Percentiles rank a stretch among this genome's conserved stretches.
phyloP scores from a whole-genome alignment of 2,113 vertebrate species.

The Sus scrofa region DNA sequence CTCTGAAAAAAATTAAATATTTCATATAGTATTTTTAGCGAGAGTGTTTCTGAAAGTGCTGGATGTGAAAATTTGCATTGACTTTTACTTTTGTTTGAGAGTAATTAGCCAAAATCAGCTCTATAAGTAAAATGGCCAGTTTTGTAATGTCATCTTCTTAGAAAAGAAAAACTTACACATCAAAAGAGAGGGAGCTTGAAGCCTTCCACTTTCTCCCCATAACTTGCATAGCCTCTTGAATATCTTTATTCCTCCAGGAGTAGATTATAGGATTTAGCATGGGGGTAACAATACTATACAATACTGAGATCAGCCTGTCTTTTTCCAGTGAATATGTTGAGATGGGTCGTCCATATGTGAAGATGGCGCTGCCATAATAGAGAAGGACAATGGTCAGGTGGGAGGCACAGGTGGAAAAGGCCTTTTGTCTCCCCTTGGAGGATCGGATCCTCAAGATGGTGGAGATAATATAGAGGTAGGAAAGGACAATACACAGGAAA shows the following conservation, averaged over 20 bases:
- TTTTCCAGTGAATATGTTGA: slow-evolving; percentile 31
- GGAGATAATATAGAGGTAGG: slow-evolving; percentile 61
- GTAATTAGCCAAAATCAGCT: background rate
- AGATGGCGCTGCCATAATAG: slow-evolving; percentile 59
- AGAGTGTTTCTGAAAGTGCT: background rate
- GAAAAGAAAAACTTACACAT: background rate
- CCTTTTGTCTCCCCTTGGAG: background rate
- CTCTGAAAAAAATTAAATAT: background rate
- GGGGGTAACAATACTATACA: slow-evolving; percentile 47
- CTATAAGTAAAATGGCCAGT: background rate
- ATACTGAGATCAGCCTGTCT: slow-evolving; percentile 33
- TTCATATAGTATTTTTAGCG: background rate
- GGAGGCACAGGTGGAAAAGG: slow-evolving; percentile 67
- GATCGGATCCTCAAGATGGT: slow-evolving; percentile 41
- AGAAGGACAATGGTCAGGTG: slow-evolving; percentile 61
- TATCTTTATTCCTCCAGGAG: slow-evolving; percentile 53
- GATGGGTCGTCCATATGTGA: slow-evolving; percentile 24
- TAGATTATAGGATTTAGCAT: slow-evolving; percentile 63
- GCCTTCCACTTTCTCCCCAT: background rate
- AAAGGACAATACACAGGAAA: slow-evolving; percentile 54
- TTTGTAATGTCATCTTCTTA: background rate
- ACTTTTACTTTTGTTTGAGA: background rate
- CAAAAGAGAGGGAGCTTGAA: background rate
- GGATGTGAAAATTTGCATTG: background rate
- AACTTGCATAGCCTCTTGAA: slow-evolving; percentile 33